phyloP scores from a whole-genome alignment of 37 sponge, comb jelly and placozoan species.

The Aplysina aerophoba region DNA sequence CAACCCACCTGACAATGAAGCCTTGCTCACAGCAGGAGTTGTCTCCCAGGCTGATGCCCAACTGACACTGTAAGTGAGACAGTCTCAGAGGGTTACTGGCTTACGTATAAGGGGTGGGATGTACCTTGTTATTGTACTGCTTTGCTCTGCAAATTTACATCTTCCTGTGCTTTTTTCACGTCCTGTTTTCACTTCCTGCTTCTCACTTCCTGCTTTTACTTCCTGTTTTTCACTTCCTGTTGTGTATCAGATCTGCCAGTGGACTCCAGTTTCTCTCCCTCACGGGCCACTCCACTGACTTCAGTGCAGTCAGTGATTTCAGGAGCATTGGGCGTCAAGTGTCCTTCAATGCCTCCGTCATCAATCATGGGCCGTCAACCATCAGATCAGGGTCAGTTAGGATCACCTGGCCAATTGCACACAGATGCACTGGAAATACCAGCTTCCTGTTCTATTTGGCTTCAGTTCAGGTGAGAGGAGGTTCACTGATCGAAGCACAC shows the following conservation, averaged over 20 bases:
- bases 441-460: slow-evolving; percentile 28
- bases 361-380: slow-evolving; percentile 13
- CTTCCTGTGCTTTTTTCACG: background rate
- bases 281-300: background rate
- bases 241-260: background rate
- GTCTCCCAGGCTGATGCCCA: slow-evolving; percentile 17
- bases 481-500: no score
- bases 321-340: slow-evolving; percentile 1
- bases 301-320: background rate
- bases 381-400: background rate
- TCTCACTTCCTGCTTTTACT: background rate
- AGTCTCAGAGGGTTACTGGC: background rate
- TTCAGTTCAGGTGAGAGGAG: background rate
- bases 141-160: background rate
- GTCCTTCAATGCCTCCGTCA: slow-evolving; percentile 1
- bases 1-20: background rate
- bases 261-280: background rate
- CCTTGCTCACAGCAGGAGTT: background rate
- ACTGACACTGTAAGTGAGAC: background rate
- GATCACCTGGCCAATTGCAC: slow-evolving; percentile 4
- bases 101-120: background rate
- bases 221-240: background rate
- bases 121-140: background rate
- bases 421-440: slow-evolving; percentile 15
- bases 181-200: background rate